These are phyloP conservation scores for Heterochromis multidens DNA, from an alignment of 2,113 vertebrate genomes.

Conservation along the genomic window DNA sequence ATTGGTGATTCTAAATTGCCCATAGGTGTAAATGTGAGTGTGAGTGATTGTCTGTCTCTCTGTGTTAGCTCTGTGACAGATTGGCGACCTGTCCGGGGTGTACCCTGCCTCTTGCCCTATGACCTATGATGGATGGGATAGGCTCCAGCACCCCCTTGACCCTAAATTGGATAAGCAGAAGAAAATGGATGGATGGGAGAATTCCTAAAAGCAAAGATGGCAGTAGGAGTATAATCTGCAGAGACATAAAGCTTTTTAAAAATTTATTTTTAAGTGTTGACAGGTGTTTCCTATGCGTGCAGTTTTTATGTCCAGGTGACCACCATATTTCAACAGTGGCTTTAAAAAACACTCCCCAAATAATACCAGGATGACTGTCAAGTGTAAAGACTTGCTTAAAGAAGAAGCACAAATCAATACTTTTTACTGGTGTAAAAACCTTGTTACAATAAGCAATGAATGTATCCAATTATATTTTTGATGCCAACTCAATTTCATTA, in stretches of 20 bases:
- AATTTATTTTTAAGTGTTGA: not conserved
- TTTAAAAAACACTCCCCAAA: not conserved
- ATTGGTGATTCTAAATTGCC: no score
- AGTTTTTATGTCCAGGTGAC: not conserved
- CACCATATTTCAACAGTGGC: not conserved
- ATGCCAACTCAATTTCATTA: not conserved
- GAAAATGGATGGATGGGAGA: no score
- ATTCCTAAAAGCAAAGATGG: no score
- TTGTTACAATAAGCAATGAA: not conserved
- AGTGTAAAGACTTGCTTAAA: not conserved
- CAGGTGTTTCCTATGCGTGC: not conserved
- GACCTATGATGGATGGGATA: no score
- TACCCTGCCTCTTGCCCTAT: no score
- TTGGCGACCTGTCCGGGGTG: no score
- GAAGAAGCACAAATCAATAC: not conserved
- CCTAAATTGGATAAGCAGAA: no score
- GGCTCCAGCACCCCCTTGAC: no score
- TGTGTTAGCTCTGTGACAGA: no score
- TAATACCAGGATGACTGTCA: not conserved
- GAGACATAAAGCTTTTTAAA: not conserved
- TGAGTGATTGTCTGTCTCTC: no score
- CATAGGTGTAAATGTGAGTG: no score
- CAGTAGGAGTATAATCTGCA: no score
- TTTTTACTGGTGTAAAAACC: not conserved
- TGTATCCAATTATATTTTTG: not conserved